These are phyloP conservation scores for Clinocottus analis DNA, from an alignment of 2,113 vertebrate species.

Conservation along the genomic window DNA sequence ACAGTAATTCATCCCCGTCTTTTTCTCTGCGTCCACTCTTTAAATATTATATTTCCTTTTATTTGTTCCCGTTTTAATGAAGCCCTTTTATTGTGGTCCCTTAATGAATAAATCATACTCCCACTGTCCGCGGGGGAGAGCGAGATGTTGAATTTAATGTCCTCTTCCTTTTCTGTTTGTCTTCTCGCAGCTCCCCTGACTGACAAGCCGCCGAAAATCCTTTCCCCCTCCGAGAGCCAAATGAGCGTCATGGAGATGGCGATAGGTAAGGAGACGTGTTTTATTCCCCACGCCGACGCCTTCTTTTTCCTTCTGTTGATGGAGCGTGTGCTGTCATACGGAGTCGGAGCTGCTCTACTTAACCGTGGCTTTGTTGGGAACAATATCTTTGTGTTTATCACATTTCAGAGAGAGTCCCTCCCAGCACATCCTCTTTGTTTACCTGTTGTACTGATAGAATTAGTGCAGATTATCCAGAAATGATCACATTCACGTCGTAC, in stretches of 20 bases:
- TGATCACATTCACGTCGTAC: not conserved
- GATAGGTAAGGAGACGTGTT: conserved; percentile 87
- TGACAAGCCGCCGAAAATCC: conserved; percentile 97
- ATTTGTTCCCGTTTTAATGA: conserved; percentile 51
- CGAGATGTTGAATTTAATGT: conserved; percentile 50
- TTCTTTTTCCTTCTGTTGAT: not conserved
- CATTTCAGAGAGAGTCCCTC: not conserved
- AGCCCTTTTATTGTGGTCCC: conserved; percentile 47
- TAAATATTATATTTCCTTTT: conserved; percentile 58
- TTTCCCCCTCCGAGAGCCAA: conserved; percentile 93
- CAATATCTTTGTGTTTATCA: not conserved
- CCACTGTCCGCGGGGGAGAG: conserved; percentile 46
- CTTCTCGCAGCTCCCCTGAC: conserved; percentile 94
- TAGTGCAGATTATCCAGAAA: not conserved
- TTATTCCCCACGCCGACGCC: not conserved
- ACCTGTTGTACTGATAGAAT: not conserved
- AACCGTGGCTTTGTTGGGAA: conserved; percentile 15
- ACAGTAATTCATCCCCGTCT: conserved; percentile 37
- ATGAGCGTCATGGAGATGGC: conserved; percentile 92
- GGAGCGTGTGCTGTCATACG: not conserved
- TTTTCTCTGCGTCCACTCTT: conserved; percentile 43
- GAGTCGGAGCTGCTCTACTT: conserved; percentile 19
- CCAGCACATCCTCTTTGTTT: not conserved
- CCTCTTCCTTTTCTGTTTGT: conserved; percentile 54
- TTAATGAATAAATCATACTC: conserved; percentile 65